Evolutionary conservation across 2,888 invertebrate species (phyloP).

Genomic region (Cheilosia impressa): DNA sequence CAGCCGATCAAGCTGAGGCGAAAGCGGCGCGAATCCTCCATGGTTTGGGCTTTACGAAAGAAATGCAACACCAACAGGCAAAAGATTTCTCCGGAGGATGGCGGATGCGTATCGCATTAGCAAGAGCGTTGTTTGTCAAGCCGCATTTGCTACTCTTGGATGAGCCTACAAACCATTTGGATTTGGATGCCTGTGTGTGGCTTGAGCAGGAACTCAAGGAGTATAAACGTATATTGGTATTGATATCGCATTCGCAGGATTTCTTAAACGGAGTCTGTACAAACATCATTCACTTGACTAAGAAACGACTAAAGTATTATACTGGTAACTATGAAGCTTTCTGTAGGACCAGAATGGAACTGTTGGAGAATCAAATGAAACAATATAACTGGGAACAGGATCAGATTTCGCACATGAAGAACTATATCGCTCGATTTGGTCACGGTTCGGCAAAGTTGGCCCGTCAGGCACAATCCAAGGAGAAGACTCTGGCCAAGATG

Average conservation of each 20-base stretch:
- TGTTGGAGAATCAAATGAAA: constrained; percentile 99
- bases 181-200: constrained; percentile 99
- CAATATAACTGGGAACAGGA: constrained; percentile 99
- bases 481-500: constrained; percentile 99
- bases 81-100: constrained; percentile 97
- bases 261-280: constrained; percentile 99
- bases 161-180: constrained; percentile 99
- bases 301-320: constrained; percentile 96
- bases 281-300: constrained; percentile 97
- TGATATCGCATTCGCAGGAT: constrained; percentile 99
- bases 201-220: constrained; percentile 98
- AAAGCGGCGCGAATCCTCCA: constrained; percentile 97
- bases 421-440: constrained; percentile 99
- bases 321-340: constrained; percentile 99
- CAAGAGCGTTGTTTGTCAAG: constrained; percentile 98
- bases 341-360: constrained; percentile 95
- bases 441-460: constrained; percentile 99
- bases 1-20: constrained; percentile 97
- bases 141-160: constrained; percentile 98
- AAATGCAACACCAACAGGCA: constrained; percentile 94
- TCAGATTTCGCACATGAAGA: constrained; percentile 99
- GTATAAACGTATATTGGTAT: constrained; percentile 97
- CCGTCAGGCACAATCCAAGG: constrained; percentile 99
- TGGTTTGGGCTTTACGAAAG: constrained; percentile 96
- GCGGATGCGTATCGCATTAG: constrained; percentile 99